Percentiles rank a stretch among this genome's conserved stretches.
Evolutionary conservation across 1,140 invertebrate genomes (phyloP).

Genomic region (Mizuhopecten yessoensis): DNA sequence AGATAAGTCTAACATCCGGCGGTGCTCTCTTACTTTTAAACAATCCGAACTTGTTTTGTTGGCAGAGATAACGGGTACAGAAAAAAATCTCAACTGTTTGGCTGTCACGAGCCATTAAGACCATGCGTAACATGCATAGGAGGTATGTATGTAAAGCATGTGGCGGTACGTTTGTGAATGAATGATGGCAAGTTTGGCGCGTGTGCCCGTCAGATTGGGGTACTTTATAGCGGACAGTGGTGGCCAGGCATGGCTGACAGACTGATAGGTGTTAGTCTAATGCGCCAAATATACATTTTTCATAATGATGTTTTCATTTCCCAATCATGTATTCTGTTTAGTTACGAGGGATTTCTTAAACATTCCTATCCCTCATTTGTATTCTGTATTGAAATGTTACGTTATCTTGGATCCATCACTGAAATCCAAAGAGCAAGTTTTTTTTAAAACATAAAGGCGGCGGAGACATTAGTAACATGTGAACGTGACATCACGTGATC

Average conservation of each 20-base stretch:
- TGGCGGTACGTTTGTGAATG: background rate
- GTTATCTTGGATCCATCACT: no score
- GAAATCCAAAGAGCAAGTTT: no score
- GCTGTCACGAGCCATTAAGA: slow-evolving; percentile 31
- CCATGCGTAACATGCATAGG: background rate
- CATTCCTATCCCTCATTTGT: no score
- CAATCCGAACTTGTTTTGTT: background rate
- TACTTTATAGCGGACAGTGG: background rate
- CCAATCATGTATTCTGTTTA: no score
- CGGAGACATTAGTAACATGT: no score
- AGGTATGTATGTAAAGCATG: slow-evolving; percentile 7
- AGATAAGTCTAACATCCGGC: background rate
- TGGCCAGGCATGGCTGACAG: background rate
- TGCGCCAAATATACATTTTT: background rate
- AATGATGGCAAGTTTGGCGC: background rate
- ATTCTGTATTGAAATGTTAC: no score
- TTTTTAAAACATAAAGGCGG: no score
- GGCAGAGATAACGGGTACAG: background rate
- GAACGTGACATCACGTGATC: no score
- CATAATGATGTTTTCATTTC: background rate
- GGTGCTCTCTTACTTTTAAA: background rate
- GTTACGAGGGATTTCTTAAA: no score
- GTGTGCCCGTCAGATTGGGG: background rate
- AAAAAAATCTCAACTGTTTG: background rate
- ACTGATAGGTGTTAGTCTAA: background rate